Evolutionary conservation across 2,888 invertebrate species (phyloP).

Genomic region (Alsophila aescularia): DNA sequence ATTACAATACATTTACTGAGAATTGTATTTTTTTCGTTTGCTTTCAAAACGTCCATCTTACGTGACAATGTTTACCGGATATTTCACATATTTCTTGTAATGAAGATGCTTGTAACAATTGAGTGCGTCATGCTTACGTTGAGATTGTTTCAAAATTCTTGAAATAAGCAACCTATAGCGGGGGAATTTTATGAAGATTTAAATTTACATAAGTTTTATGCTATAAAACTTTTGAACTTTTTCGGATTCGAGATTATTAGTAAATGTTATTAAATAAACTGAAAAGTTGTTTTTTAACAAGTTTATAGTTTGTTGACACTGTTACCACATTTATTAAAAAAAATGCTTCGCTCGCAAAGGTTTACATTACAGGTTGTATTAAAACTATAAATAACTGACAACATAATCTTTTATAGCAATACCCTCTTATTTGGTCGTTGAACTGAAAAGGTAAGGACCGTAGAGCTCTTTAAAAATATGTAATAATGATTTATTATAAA

Average conservation of each 20-base stretch:
- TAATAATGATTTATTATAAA: neutral
- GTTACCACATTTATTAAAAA: too few species aligned
- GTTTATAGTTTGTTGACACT: too few species aligned
- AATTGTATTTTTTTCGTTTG: constrained; percentile 12
- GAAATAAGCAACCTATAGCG: neutral
- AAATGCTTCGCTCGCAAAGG: too few species aligned
- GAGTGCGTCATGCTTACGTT: constrained; percentile 2
- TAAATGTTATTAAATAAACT: too few species aligned
- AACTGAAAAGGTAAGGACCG: constrained; percentile 9
- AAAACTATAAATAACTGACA: neutral
- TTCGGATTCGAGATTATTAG: neutral
- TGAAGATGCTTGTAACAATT: constrained; percentile 32
- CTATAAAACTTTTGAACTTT: too few species aligned
- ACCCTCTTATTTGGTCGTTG: neutral
- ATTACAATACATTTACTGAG: neutral
- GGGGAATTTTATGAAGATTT: neutral
- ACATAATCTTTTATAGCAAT: neutral
- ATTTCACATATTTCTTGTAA: constrained; percentile 43
- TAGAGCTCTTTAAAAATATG: neutral
- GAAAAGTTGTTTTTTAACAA: too few species aligned
- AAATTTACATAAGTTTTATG: neutral
- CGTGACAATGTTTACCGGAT: constrained; percentile 45
- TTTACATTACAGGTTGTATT: too few species aligned
- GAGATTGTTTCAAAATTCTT: constrained; percentile 3
- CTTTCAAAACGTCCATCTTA: constrained; percentile 17